Percentiles rank a stretch among this genome's conserved stretches.
Conservation (phyloP, 1,140 invertebrate genomes). For the Ctenoplectra terminalis region DNA sequence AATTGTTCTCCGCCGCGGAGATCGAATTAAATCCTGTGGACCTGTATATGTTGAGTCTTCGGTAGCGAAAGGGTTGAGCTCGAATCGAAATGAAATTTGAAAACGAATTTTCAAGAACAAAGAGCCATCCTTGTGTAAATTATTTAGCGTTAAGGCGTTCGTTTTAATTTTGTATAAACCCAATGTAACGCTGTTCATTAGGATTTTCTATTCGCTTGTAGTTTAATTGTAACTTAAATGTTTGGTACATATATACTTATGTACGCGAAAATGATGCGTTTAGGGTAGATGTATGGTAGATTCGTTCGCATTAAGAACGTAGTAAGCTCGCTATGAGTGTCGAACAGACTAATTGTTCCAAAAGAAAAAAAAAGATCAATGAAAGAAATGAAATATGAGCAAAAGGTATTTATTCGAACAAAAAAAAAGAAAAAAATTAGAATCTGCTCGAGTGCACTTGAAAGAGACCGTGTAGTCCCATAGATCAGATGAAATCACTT, state of each 20-base stretch:
- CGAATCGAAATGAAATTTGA: too few species aligned
- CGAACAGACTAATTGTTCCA: too few species aligned
- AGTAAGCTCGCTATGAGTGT: too few species aligned
- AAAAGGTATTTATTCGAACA: constrained; percentile 7
- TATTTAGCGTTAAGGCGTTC: background rate
- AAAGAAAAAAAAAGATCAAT: too few species aligned
- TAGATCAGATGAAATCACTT: background rate
- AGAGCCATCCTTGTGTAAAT: background rate
- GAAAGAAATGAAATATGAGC: too few species aligned
- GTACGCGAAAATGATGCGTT: constrained; percentile 26
- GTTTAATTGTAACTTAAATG: constrained; percentile 34
- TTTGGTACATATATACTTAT: constrained; percentile 36
- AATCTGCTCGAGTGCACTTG: background rate
- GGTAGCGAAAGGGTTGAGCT: too few species aligned
- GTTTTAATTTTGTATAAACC: constrained; percentile 10
- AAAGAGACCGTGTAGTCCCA: background rate
- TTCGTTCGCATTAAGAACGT: constrained; percentile 8
- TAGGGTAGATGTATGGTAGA: constrained; percentile 18
- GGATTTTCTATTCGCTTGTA: constrained; percentile 39
- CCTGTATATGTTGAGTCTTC: too few species aligned
- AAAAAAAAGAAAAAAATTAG: background rate
- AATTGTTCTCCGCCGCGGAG: too few species aligned
- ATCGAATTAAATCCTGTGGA: too few species aligned
- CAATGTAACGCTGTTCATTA: constrained; percentile 8
- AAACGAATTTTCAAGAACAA: background rate